Percentiles rank a stretch among this genome's conserved stretches.
phyloP scores from a whole-genome alignment of 2,113 vertebrate species.

The Hemichromis elongatus region DNA sequence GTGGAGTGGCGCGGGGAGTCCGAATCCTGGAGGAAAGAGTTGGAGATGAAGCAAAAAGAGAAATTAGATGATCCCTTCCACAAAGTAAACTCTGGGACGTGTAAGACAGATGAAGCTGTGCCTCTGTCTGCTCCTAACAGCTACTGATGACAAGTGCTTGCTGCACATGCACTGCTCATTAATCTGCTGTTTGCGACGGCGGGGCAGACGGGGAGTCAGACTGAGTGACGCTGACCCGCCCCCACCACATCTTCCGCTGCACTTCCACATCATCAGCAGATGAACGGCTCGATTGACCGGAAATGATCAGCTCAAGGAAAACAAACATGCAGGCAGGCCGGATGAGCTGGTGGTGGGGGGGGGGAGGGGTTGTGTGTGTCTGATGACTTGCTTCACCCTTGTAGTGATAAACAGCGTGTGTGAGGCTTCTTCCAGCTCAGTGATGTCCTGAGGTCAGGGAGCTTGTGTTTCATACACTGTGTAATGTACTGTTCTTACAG shows the following conservation, averaged over 20 bases:
- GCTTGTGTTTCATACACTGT: not conserved
- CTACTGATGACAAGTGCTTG: not conserved
- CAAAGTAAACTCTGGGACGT: not conserved
- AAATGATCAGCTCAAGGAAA: conserved; percentile 23
- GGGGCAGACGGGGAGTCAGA: not conserved
- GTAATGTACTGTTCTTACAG: not conserved
- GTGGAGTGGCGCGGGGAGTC: conserved; percentile 97
- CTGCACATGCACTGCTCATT: not conserved
- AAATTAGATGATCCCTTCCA: not conserved
- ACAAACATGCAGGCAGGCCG: conserved; percentile 30
- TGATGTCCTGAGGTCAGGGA: not conserved
- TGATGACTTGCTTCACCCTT: not conserved
- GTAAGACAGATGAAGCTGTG: not conserved
- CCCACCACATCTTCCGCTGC: not conserved
- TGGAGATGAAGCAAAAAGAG: not conserved
- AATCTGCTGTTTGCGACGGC: not conserved
- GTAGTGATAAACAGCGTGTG: not conserved
- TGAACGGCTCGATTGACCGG: conserved; percentile 30
- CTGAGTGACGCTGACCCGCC: not conserved
- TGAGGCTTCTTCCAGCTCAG: not conserved
- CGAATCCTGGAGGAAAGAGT: conserved; percentile 81
- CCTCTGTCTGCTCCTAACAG: not conserved
- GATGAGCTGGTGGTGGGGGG: not conserved
- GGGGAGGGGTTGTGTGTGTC: not conserved
- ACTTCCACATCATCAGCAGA: conserved; percentile 22